Percentiles rank a stretch among this genome's conserved stretches.
Conservation (phyloP, 2,888 invertebrate genomes). For the Alloplasta piceator region DNA sequence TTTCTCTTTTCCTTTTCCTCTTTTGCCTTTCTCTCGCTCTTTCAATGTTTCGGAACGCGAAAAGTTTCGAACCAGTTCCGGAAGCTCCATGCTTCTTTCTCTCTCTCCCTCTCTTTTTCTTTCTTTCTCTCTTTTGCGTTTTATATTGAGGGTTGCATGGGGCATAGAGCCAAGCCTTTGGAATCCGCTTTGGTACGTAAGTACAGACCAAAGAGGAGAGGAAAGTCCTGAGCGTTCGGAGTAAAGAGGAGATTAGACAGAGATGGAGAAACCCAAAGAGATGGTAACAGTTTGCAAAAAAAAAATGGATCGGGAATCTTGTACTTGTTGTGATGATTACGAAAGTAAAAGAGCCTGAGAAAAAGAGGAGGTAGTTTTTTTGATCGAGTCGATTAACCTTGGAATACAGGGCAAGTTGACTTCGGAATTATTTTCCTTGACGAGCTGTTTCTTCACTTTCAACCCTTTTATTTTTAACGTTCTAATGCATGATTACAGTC, state of each 20-base stretch:
- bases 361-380: not conserved
- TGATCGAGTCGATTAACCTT: too few species aligned
- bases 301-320: slow-evolving; percentile 20
- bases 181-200: slow-evolving; percentile 49
- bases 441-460: too few species aligned
- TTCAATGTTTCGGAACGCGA: not conserved
- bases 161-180: slow-evolving; percentile 24
- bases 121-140: slow-evolving; percentile 12
- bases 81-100: slow-evolving; percentile 8
- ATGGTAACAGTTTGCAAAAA: not conserved
- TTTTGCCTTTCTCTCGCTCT: not conserved
- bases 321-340: slow-evolving; percentile 17
- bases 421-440: too few species aligned
- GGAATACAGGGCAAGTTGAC: too few species aligned
- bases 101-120: not conserved
- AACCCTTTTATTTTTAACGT: too few species aligned
- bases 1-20: not conserved
- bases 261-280: not conserved
- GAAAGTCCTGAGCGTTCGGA: slow-evolving; percentile 20
- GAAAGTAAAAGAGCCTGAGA: not conserved
- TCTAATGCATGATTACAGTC: too few species aligned
- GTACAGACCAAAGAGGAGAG: slow-evolving; percentile 33
- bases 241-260: slow-evolving; percentile 26
- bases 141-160: not conserved
- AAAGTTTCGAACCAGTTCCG: slow-evolving; percentile 23